phyloP scores from a whole-genome alignment of 2,797 vertebrate genomes.

The Prionace glauca region DNA sequence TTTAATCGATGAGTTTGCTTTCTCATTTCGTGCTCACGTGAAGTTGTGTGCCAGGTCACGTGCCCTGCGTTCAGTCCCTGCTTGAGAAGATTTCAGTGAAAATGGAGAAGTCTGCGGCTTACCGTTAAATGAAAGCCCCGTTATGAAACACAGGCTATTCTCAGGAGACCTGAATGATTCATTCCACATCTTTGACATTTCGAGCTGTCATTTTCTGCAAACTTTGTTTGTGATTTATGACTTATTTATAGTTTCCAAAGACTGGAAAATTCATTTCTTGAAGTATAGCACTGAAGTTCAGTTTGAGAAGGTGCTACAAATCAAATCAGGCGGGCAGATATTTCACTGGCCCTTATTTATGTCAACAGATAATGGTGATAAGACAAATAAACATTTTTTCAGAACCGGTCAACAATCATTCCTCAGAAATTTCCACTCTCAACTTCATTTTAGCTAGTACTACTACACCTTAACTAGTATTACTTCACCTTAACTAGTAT shows the following conservation, averaged over 20 bases:
- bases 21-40: neutral
- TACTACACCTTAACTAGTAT: neutral
- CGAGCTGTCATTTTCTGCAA: neutral
- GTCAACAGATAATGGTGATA: neutral
- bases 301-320: neutral
- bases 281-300: neutral
- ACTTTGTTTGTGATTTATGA: neutral
- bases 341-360: neutral
- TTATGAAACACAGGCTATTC: neutral
- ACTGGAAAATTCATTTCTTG: neutral
- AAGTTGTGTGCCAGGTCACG: neutral
- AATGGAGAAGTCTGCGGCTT: neutral
- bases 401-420: neutral
- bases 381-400: neutral
- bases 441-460: neutral
- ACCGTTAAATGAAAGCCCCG: neutral
- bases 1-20: neutral
- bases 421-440: neutral
- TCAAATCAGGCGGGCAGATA: neutral
- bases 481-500: neutral
- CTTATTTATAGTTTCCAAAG: constrained; percentile 4
- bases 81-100: neutral
- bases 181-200: neutral
- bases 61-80: neutral
- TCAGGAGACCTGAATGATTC: neutral